A percentile compares a stretch with the other conserved stretches of the same genome.
These are phyloP conservation scores for Trichonephila inaurata DNA, from an alignment of 1,140 invertebrate genomes.

Conservation along the genomic window DNA sequence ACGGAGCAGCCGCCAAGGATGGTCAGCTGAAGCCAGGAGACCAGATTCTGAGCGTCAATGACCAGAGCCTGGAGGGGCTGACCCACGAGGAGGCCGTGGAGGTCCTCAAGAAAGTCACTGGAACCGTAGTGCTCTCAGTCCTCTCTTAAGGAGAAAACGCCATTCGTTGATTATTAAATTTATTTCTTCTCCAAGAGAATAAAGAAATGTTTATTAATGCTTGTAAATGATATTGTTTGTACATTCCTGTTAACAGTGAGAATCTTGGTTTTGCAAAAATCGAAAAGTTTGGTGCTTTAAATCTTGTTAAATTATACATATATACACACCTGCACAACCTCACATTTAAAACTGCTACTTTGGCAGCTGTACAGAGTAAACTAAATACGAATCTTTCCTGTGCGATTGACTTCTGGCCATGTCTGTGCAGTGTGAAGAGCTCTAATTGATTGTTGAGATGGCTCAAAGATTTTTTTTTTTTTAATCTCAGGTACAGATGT, in stretches of 20 bases:
- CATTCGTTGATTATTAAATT: background rate
- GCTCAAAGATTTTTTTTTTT: conserved; percentile 69
- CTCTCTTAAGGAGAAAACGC: conserved; percentile 78
- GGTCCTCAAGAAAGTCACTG: conserved; percentile 84
- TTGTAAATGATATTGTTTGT: conserved; percentile 50
- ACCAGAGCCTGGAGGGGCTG: conserved; percentile 83
- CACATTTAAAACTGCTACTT: conserved; percentile 42
- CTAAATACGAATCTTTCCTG: background rate
- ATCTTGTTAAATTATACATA: conserved; percentile 61
- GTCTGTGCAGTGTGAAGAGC: background rate
- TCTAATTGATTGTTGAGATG: conserved; percentile 25
- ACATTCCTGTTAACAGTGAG: conserved; percentile 68
- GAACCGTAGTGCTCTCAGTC: conserved; percentile 83
- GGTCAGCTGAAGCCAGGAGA: conserved; percentile 94
- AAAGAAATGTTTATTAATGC: background rate
- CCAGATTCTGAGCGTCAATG: conserved; percentile 92
- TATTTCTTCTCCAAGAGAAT: no score
- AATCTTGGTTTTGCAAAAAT: conserved; percentile 7
- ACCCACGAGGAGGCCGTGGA: conserved; percentile 85
- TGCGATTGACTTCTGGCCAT: background rate
- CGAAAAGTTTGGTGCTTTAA: conserved; percentile 68
- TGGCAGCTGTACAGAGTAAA: conserved; percentile 58
- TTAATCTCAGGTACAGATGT: conserved; percentile 60
- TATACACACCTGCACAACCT: conserved; percentile 68
- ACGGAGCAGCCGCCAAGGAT: conserved; percentile 94